Base-by-base conservation (phyloP, 2,797 vertebrate species). In the Chelon auratus region DNA sequence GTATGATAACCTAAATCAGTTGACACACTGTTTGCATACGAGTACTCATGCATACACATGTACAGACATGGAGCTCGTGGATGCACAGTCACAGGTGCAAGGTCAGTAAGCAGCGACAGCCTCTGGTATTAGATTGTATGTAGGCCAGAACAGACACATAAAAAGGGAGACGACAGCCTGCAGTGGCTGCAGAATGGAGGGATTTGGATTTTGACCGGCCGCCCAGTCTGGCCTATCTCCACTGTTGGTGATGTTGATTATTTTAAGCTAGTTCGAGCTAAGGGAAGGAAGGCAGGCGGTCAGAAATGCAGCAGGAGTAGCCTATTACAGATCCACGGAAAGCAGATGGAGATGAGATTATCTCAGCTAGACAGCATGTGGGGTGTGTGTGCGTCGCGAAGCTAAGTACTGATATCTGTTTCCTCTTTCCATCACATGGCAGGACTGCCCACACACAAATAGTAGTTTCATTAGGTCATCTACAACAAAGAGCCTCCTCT, bases 271-370 rank as follows among this genome's bases (percentile, higher is more conserved):
- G 82, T 78, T 81, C 24, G 9, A 68, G 65, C 68, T 70, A 56
- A 47, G 68, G 33, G 74, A 82, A 63, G 61, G 51, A 56, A 79
- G 60, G 80, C 68, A 67, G 81, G 77, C 81, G 72, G 75, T 62
- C 75, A 87, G 81, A 85, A 77, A 88, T 66, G 55, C 83, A 89
- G 86, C 82, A 81, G 78, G 87, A 78, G 64, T 67, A 86, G 89
- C 84, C 83, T 83, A 87, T 90, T 88, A 85, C 59, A 72, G 83
- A 83, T 69, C 90, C 64, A 82, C 62, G 54, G 79, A 65, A 80
- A 90, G 84, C 92, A 93, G 91, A 93, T 92, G 92, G 93, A 89
- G 77, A 91, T 87, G 88, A 90, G 90, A 93, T 93, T 91, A 92
- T 89, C 88, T 90, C 86, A 90, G 84, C 69, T 60, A 82, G 84